Evolutionary conservation across 2,113 vertebrate genomes (phyloP).

Genomic region (Benitochromis conjunctus): DNA sequence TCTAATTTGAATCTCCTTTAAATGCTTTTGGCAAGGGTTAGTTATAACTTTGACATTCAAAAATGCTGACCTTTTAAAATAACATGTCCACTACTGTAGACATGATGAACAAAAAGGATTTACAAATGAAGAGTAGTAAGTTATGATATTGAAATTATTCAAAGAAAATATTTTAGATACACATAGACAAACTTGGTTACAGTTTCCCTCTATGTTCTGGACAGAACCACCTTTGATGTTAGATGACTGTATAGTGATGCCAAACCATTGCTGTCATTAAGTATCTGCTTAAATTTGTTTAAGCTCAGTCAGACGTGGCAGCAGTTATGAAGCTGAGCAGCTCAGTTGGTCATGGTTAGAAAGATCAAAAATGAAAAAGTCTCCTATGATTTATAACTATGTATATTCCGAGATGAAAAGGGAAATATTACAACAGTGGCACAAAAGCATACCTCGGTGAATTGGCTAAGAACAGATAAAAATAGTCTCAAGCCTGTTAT

Average conservation of each 20-base stretch:
- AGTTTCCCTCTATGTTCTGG: not conserved
- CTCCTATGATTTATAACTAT: conserved; percentile 11
- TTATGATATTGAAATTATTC: not conserved
- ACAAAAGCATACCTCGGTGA: conserved; percentile 1
- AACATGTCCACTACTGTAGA: not conserved
- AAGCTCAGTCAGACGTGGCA: not conserved
- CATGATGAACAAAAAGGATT: not conserved
- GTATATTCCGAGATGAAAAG: conserved; percentile 7
- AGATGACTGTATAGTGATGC: not conserved
- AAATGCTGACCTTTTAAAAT: not conserved
- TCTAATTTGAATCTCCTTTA: conserved; percentile 15
- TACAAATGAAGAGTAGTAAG: not conserved
- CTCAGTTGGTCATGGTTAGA: not conserved
- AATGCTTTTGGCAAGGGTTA: not conserved
- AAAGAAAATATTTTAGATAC: not conserved
- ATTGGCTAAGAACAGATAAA: conserved; percentile 8
- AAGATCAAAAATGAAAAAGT: conserved; percentile 10
- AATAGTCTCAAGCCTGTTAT: conserved; percentile 36
- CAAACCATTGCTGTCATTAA: not conserved
- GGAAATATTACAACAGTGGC: not conserved
- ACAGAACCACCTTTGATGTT: not conserved
- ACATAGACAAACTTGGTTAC: not conserved
- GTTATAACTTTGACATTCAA: not conserved
- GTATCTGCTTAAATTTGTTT: not conserved
- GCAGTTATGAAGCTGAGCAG: not conserved